Percentiles rank a stretch among this genome's conserved stretches.
These are phyloP conservation scores for Sus cebifrons DNA, from an alignment of 2,797 vertebrate genomes.

Conservation along the genomic window DNA sequence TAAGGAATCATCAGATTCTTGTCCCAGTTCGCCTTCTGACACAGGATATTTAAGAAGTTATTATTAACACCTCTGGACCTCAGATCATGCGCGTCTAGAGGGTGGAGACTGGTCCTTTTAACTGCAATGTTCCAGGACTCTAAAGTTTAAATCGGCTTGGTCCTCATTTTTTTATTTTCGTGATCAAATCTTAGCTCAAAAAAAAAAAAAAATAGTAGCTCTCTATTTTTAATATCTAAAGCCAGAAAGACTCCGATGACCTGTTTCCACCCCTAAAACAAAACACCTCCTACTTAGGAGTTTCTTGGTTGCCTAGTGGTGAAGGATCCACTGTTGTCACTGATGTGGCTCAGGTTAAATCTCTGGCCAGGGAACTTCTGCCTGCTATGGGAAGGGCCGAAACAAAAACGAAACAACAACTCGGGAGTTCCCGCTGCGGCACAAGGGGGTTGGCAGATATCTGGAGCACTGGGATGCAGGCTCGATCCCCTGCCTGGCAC, in stretches of 20 bases:
- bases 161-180: slow-evolving; percentile 41
- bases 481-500: no score
- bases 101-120: not conserved
- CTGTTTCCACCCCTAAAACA: no score
- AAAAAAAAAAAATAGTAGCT: not conserved
- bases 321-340: no score
- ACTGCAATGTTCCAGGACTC: slow-evolving; percentile 23
- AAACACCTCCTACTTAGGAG: no score
- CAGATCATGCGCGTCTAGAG: not conserved
- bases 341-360: no score
- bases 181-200: slow-evolving; percentile 59
- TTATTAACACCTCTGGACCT: slow-evolving; percentile 38
- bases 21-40: not conserved
- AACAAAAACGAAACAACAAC: no score
- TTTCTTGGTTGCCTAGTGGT: no score
- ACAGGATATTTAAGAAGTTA: slow-evolving; percentile 26
- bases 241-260: not conserved
- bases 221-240: slow-evolving; percentile 64
- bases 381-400: no score
- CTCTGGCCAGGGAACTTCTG: no score
- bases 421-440: no score
- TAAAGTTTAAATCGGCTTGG: slow-evolving; percentile 45
- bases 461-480: no score
- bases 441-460: no score
- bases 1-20: not conserved